These are phyloP conservation scores for Vesta saturnalis DNA, from an alignment of 2,888 invertebrate genomes.

Conservation along the genomic window DNA sequence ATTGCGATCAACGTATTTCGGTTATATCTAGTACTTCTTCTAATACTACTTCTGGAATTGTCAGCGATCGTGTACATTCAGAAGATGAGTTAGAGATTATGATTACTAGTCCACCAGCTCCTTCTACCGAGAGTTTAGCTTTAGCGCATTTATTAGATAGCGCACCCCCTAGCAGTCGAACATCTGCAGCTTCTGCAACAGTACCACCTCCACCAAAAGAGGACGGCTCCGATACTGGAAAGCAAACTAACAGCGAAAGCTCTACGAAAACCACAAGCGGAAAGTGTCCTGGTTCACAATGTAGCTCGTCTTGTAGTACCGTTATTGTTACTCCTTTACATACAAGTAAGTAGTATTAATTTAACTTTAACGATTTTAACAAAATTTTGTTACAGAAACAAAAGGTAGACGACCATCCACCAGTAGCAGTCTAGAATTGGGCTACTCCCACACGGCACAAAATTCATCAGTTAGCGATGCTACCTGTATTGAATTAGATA, in stretches of 20 bases:
- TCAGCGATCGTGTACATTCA: constrained; percentile 94
- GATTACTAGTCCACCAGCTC: constrained; percentile 86
- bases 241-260: constrained; percentile 66
- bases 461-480: constrained; percentile 83
- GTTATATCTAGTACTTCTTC: constrained; percentile 93
- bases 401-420: constrained; percentile 75
- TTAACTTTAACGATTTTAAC: constrained; percentile 22
- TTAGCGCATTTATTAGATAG: constrained; percentile 79
- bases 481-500: constrained; percentile 73
- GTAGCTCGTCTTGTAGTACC: constrained; percentile 88
- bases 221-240: constrained; percentile 52
- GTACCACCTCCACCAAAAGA: constrained; percentile 58
- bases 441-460: constrained; percentile 88
- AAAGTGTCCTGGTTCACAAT: constrained; percentile 80
- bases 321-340: constrained; percentile 75
- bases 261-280: constrained; percentile 66
- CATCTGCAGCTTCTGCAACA: constrained; percentile 65
- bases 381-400: constrained; percentile 55
- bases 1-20: constrained; percentile 60
- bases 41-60: constrained; percentile 97
- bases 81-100: constrained; percentile 93
- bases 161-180: constrained; percentile 68
- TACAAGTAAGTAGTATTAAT: constrained; percentile 55
- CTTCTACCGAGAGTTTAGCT: constrained; percentile 86
- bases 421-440: constrained; percentile 83